Percentiles rank a stretch among this genome's conserved stretches.
Conservation (phyloP, 1,140 invertebrate genomes). For the Drosophila rhopaloa region DNA sequence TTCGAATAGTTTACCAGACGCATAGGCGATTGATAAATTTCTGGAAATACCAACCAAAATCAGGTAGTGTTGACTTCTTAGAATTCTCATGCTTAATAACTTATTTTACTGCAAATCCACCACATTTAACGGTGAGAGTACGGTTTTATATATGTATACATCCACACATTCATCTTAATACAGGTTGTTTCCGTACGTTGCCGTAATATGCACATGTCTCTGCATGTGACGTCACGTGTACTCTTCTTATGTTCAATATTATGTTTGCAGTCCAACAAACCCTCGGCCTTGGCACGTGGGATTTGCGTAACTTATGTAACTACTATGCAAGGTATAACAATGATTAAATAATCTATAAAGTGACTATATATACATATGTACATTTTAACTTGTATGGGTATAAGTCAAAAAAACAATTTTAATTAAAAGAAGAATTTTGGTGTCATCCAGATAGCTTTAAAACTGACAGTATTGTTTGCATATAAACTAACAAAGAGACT, state of each 20-base stretch:
- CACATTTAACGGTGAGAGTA: too few relatives aligned
- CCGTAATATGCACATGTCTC: constrained; percentile 67
- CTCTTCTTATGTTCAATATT: constrained; percentile 26
- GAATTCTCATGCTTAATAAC: constrained; percentile 29
- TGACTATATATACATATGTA: too few relatives aligned
- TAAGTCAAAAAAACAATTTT: too few relatives aligned
- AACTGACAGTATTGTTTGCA: too few relatives aligned
- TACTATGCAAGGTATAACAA: too few relatives aligned
- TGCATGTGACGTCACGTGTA: constrained; percentile 66
- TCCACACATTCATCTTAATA: background rate
- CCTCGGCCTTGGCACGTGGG: constrained; percentile 32
- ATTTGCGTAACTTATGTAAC: background rate
- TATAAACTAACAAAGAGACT: too few relatives aligned
- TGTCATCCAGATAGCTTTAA: too few relatives aligned
- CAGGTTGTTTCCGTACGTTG: constrained; percentile 3
- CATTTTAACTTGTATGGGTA: too few relatives aligned
- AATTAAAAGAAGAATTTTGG: too few relatives aligned
- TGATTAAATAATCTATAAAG: too few relatives aligned
- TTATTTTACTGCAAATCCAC: background rate
- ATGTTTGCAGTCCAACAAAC: constrained; percentile 8
- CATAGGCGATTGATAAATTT: constrained; percentile 63
- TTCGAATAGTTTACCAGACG: constrained; percentile 20
- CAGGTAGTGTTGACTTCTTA: constrained; percentile 56
- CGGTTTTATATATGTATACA: too few relatives aligned
- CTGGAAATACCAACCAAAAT: constrained; percentile 52